Percentiles rank a stretch among this genome's conserved stretches.
Evolutionary conservation across 1,140 invertebrate genomes (phyloP).

Genomic region (Sitophilus oryzae): DNA sequence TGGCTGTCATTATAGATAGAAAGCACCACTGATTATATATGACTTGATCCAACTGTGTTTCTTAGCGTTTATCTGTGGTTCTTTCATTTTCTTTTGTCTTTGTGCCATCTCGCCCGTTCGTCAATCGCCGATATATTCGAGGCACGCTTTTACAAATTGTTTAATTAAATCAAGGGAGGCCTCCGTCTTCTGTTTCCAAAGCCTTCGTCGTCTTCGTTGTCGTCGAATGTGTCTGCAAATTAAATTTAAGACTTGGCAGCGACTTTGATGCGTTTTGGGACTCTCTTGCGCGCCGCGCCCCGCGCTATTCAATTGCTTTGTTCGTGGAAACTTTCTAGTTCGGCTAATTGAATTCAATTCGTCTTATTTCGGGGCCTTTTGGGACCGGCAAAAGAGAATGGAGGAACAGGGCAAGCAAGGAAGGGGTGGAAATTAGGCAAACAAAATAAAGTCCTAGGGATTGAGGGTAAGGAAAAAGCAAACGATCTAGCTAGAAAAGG

Average conservation of each 20-base stretch:
- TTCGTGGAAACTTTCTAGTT: constrained; percentile 24
- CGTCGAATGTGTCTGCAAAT: not conserved
- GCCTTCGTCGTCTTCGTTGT: constrained; percentile 30
- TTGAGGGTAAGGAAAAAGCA: no score
- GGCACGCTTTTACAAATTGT: constrained; percentile 41
- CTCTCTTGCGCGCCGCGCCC: constrained; percentile 23
- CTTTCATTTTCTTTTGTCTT: no score
- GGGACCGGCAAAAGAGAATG: no score
- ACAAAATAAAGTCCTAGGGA: not conserved
- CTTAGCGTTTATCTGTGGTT: no score
- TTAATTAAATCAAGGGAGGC: constrained; percentile 40
- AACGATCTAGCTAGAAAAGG: no score
- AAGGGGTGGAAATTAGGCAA: not conserved
- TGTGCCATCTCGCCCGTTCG: no score
- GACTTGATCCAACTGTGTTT: no score
- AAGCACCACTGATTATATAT: no score
- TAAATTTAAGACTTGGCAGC: constrained; percentile 39
- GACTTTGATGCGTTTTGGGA: constrained; percentile 28
- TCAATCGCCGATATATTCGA: constrained; percentile 39
- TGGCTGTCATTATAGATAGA: no score
- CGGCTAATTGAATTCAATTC: constrained; percentile 19
- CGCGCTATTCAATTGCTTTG: constrained; percentile 29
- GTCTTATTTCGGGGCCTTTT: constrained; percentile 13
- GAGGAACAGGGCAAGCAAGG: no score
- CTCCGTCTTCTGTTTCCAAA: constrained; percentile 23